Evolutionary conservation across 2,888 invertebrate species (phyloP), one percentile per base, ranked within the genome.

Genomic region (Temnothorax rugatulus): DNA sequence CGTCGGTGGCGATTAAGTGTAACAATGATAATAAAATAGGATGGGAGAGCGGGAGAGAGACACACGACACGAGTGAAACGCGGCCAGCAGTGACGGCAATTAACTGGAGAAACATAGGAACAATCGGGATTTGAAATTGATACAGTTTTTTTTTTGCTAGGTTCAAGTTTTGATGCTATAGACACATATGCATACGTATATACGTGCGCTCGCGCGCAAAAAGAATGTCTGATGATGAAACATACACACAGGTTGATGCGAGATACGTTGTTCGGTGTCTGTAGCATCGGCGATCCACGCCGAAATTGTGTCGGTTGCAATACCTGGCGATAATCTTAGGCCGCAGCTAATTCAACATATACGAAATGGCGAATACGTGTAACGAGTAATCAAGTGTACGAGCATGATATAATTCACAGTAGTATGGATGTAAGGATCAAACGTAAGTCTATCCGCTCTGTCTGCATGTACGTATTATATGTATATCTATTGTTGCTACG

Each of bases 401-500:
- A 50, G 11, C 77, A 61, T 89, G 76, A 81, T 79, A 82, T 79
- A 57, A 63, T 13, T n/a, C 47, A 38, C 50, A 29, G 52, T 79
- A 69, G 41, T 18, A 25, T 83, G 87, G 61, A 86, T 71, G 74
- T 69, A 83, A 54, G 38, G 76, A 81, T 81, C 84, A 84, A 86
- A 74, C 77, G 69, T 87, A 86, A 83, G 73, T 85, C 83, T 84
- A 88, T 75, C 74, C 73, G 82, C 76, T 87, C 71, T 34, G 85
- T 89, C 82, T 86, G 89, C 38, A 83, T 88, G 57, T 84, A 86
- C 44, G 52, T 68, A 59, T 74, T 81, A 50, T 41, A 59, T 61
- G 41, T 82, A 77, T 63, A 85, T 52, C 54, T 61, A 85, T 74
- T 83, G 84, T 87, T 87, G 87, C 85, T 89, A 85, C 83, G 59